Evolutionary conservation across 2,888 invertebrate genomes (phyloP).

Genomic region (Lycocerus yunnanus): DNA sequence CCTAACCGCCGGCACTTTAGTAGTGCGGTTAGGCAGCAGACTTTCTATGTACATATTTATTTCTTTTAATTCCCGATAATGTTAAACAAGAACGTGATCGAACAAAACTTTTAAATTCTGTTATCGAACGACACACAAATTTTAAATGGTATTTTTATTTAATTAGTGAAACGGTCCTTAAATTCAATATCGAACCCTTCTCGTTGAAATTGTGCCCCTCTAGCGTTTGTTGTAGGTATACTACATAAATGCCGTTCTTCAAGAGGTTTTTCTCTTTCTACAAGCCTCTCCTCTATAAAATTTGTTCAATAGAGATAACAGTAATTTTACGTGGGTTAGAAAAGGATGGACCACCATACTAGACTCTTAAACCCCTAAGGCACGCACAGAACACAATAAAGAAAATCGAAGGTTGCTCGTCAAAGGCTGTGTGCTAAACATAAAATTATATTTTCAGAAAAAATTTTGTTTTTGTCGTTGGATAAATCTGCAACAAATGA

Average conservation of each 20-base stretch:
- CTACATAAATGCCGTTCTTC: slow-evolving; percentile 19
- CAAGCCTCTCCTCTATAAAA: slow-evolving; percentile 21
- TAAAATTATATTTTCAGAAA: not conserved
- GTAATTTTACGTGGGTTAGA: not conserved
- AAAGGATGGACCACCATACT: not conserved
- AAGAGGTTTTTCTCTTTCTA: slow-evolving; percentile 22
- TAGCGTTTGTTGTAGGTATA: slow-evolving; percentile 22
- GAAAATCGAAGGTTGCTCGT: slow-evolving; percentile 29
- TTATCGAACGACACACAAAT: not conserved
- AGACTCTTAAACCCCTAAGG: slow-evolving; percentile 23
- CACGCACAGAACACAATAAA: slow-evolving; percentile 28
- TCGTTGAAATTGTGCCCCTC: slow-evolving; percentile 24
- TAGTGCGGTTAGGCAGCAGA: not conserved
- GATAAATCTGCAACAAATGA: not conserved
- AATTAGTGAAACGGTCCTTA: slow-evolving; percentile 16
- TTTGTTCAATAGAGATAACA: slow-evolving; percentile 2
- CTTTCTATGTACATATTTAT: too few species aligned
- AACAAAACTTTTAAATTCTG: not conserved
- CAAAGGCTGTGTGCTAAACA: slow-evolving; percentile 12
- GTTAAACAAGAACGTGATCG: too few species aligned
- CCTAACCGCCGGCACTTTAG: not conserved
- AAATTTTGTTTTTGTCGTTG: not conserved
- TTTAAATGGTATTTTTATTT: slow-evolving; percentile 21
- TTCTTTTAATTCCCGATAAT: too few species aligned
- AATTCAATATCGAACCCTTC: slow-evolving; percentile 28